Evolutionary conservation across 2,888 invertebrate species (phyloP).

Genomic region (Allacma fusca): DNA sequence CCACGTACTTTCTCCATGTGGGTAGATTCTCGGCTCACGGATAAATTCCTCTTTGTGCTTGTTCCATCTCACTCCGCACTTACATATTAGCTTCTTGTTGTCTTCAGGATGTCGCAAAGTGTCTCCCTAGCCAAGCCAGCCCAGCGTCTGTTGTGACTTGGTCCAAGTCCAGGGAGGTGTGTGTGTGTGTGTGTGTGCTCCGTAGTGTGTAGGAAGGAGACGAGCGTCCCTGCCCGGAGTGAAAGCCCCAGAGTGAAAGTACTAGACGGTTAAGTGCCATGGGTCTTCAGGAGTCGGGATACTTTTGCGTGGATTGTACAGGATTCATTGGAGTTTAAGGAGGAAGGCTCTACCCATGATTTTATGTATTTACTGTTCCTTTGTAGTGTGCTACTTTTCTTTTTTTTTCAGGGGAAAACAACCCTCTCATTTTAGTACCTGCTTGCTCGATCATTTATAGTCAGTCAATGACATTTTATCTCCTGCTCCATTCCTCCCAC

Average conservation of each 20-base stretch:
- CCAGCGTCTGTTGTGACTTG: too few relatives aligned
- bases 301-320: neutral
- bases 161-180: neutral
- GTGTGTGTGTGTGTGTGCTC: constrained; percentile 9
- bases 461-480: too few relatives aligned
- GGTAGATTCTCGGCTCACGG: too few relatives aligned
- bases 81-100: constrained; percentile 24
- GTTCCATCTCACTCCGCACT: neutral
- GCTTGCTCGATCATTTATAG: too few relatives aligned
- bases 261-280: neutral
- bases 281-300: neutral
- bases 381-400: too few relatives aligned
- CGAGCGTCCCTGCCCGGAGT: too few relatives aligned
- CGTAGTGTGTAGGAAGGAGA: neutral
- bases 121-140: neutral
- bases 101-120: constrained; percentile 27
- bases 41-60: neutral
- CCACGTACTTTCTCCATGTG: neutral
- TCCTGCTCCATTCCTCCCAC: too few relatives aligned
- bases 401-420: too few relatives aligned
- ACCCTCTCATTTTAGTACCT: too few relatives aligned
- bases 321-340: neutral
- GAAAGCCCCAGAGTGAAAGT: neutral
- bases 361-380: neutral
- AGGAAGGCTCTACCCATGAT: neutral